phyloP scores from a whole-genome alignment of 92 coral and sea anemone genomes.

The Meandrina meandrites region DNA sequence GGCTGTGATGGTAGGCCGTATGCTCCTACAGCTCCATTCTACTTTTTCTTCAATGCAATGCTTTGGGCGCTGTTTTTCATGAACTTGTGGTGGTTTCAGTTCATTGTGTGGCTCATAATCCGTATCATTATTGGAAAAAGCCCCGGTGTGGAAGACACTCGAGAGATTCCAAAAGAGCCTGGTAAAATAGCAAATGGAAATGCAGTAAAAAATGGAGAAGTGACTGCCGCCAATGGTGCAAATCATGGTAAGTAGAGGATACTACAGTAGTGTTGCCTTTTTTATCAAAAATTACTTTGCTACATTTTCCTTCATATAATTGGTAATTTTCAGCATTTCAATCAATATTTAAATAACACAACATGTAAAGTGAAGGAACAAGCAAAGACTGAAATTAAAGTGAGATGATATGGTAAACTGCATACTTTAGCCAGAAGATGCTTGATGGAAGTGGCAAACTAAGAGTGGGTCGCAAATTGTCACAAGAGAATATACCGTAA shows the following conservation, averaged over 20 bases:
- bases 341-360: too few relatives aligned
- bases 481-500: too few relatives aligned
- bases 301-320: too few relatives aligned
- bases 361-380: too few relatives aligned
- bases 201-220: constrained; percentile 4
- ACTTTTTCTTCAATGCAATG: constrained; percentile 90
- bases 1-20: constrained; percentile 52
- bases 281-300: too few relatives aligned
- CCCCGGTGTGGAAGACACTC: constrained; percentile 78
- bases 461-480: too few relatives aligned
- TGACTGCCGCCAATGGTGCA: not conserved
- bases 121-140: constrained; percentile 80
- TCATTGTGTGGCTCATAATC: constrained; percentile 79
- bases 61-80: constrained; percentile 78
- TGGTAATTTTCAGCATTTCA: too few relatives aligned
- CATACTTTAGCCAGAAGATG: too few relatives aligned
- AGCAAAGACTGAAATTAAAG: too few relatives aligned
- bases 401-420: too few relatives aligned
- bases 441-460: too few relatives aligned
- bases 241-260: constrained; percentile 19
- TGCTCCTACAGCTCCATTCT: constrained; percentile 78
- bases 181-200: not conserved
- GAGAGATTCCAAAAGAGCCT: constrained; percentile 61
- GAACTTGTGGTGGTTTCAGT: constrained; percentile 95
- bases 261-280: too few relatives aligned